Evolutionary conservation across 2,888 invertebrate species (phyloP).

Genomic region (Gryllus longicercus): DNA sequence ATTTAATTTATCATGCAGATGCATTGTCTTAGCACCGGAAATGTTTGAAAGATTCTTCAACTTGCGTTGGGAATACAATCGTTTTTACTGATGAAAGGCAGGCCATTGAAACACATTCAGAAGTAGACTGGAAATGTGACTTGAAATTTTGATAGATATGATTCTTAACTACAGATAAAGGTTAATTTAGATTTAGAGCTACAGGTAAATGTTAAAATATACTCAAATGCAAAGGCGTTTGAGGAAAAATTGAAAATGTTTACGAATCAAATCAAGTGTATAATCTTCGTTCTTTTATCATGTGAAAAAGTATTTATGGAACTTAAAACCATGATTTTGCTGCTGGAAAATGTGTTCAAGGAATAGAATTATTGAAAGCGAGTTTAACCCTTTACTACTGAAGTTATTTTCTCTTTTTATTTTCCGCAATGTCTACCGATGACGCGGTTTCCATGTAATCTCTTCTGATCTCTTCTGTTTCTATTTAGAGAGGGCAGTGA

Average conservation of each 20-base stretch:
- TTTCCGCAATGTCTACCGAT: too few relatives aligned
- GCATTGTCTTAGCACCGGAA: slow-evolving; percentile 18
- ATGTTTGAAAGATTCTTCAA: slow-evolving; percentile 21
- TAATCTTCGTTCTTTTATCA: not conserved
- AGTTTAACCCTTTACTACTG: not conserved
- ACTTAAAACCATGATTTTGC: not conserved
- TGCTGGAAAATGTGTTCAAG: not conserved
- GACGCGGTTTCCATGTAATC: too few relatives aligned
- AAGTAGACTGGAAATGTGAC: not conserved
- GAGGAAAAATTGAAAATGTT: not conserved
- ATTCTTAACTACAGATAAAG: not conserved
- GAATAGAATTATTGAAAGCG: not conserved
- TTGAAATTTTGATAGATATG: not conserved
- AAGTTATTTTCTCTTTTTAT: too few relatives aligned
- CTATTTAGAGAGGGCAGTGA: too few relatives aligned
- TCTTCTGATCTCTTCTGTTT: too few relatives aligned
- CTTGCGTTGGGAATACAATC: not conserved
- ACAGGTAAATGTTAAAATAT: not conserved
- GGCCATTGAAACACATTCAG: not conserved
- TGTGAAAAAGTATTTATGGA: not conserved
- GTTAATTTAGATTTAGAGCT: not conserved
- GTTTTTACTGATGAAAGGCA: not conserved
- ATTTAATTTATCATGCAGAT: not conserved
- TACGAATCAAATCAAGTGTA: not conserved
- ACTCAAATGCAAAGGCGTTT: not conserved